Conservation (phyloP, 2,797 vertebrate species). For the Falco naumanni region DNA sequence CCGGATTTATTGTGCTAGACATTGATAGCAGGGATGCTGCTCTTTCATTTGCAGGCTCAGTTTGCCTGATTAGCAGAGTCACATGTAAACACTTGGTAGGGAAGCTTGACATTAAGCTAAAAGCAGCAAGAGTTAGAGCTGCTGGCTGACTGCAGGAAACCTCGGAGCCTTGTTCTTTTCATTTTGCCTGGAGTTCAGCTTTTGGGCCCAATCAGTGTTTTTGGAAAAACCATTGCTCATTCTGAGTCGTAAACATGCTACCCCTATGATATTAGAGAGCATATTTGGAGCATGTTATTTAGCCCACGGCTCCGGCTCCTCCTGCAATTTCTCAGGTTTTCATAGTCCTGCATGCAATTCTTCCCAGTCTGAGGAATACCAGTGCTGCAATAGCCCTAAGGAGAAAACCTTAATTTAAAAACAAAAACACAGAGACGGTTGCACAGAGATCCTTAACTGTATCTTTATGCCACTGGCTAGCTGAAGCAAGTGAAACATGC, state of each 20-base stretch:
- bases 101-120: constrained; percentile 15
- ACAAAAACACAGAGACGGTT: background rate
- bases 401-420: constrained; percentile 44
- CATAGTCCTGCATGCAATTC: background rate
- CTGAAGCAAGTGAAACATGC: background rate
- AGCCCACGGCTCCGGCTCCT: background rate
- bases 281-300: background rate
- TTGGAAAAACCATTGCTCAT: background rate
- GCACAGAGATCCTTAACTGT: background rate
- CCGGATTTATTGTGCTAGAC: background rate
- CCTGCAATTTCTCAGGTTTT: constrained; percentile 9
- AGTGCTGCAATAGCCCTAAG: background rate
- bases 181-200: constrained; percentile 11
- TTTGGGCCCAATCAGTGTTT: background rate
- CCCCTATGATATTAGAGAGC: background rate
- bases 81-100: background rate
- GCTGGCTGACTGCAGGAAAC: background rate
- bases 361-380: background rate
- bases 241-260: background rate
- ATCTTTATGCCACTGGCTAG: background rate
- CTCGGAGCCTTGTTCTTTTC: background rate
- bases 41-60: constrained; percentile 33
- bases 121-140: background rate
- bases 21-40: constrained; percentile 10
- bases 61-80: constrained; percentile 34